These are phyloP conservation scores for Xyrichtys novacula DNA, from an alignment of 2,797 vertebrate species.

Conservation along the genomic window DNA sequence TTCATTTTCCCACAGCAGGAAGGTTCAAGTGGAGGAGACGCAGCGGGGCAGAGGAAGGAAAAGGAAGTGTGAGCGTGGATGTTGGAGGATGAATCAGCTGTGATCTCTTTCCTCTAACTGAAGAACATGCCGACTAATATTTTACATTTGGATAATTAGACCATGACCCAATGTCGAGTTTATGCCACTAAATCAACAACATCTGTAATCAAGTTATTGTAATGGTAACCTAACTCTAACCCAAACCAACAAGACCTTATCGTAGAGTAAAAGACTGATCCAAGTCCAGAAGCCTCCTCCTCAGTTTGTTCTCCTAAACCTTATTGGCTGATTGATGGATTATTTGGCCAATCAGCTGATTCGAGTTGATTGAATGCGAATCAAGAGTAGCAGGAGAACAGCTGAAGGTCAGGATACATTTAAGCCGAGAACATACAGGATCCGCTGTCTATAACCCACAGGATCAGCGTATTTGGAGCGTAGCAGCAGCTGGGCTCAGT, in stretches of 20 bases:
- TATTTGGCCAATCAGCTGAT: slow-evolving; percentile 44
- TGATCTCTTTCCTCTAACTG: background rate
- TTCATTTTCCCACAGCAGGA: slow-evolving; percentile 27
- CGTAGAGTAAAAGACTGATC: background rate
- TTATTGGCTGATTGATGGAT: slow-evolving; percentile 48
- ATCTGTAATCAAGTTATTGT: too few species aligned
- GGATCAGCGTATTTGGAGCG: too few species aligned
- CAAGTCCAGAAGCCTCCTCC: background rate
- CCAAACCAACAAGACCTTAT: background rate
- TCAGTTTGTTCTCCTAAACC: slow-evolving; percentile 24
- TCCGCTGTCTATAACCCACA: too few species aligned
- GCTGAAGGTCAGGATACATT: slow-evolving; percentile 54
- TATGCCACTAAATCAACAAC: too few species aligned
- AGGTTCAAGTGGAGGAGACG: slow-evolving; percentile 24
- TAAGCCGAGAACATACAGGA: too few species aligned
- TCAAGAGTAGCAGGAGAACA: slow-evolving; percentile 10
- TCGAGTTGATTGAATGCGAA: slow-evolving; percentile 38
- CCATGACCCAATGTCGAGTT: too few species aligned
- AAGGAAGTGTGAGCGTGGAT: slow-evolving; percentile 4
- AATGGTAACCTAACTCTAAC: too few species aligned
- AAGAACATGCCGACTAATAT: background rate
- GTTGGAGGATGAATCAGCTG: background rate
- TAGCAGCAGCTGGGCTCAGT: too few species aligned
- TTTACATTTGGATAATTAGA: background rate
- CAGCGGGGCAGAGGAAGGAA: slow-evolving; percentile 18